Base-by-base conservation (phyloP, 2,888 invertebrate species). In the Lasius fuliginosus region DNA sequence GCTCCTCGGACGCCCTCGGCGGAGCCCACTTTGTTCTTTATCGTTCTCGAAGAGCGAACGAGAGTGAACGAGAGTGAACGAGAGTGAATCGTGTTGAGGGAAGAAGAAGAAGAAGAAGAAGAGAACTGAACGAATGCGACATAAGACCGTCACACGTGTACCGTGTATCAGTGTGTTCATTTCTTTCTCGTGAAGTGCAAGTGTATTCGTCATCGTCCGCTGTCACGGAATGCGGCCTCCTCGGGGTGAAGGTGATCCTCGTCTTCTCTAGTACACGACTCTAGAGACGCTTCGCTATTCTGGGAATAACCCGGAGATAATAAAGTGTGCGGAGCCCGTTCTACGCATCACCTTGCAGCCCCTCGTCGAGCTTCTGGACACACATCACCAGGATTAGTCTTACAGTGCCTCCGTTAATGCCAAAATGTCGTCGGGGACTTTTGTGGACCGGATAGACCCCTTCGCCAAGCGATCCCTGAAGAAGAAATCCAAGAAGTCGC, bases 361-460 rank as follows among this genome's bases (percentile, higher is more conserved):
- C 36, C 23, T 53, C 27, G 18, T 68, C 49, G n/a, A 53, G 40
- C 40, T 15, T 65, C 15, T 12, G 23, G 23, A 23, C 23, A 11
- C 65, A 15, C 67, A 53, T 67, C 12, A 40, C 11, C 76, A 56
- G 33, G 33, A 77, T 23, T 27, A 76, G 60, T 91, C 89, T 88
- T 88, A 88, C 82, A 91, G 93, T 92, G 92, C 92, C 93, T 91
- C 92, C 82, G 88, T 88, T 91, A 90, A 85, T 88, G 86, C 88
- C 93, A 94, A 92, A 94, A 95, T 95, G 95, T 95, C 95, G 94
- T 97, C 98, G 96, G 97, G 97, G 96, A 97, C 98, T 95, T 98
- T 99, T 97, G 99, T 99, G 96, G 99, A 99, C 97, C 98, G 99
- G 96, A 99, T 99, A 96, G 99, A 99, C 97, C 99, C 99, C 94